Evolutionary conservation across 2,797 vertebrate genomes (phyloP), one percentile per base, ranked within the genome.

Genomic region (Muscicapa comitata): DNA sequence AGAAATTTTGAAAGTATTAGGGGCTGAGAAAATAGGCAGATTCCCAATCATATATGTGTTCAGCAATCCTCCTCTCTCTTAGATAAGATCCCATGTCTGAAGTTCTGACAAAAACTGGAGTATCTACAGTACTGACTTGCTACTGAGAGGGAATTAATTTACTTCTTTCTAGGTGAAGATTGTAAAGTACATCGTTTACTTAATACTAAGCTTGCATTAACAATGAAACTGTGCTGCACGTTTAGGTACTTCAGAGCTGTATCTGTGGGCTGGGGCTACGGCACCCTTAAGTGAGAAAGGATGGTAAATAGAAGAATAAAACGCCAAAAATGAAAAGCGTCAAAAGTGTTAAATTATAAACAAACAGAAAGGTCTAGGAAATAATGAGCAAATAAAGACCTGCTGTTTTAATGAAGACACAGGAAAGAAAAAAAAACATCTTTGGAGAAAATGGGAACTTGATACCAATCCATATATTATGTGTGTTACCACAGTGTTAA

Each of bases 211-310:
- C 5, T 68, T 47, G 21, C 7, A 4, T 74, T 74, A 83, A 40
- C 76, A 24, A 48, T 59, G 18, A 55, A 88, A 62, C 21, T 24
- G 15, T 37, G 16, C 10, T 59, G 28, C 29, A 48, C 33, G 63
- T 79, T 86, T 53, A 59, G 18, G 37, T 43, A 68, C 66, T 82
- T 78, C 48, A 89, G 35, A 66, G 18, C 5, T 57, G 11, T 50
- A 65, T 35, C n/a, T 26, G 0, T 4, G 1, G 12, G 5, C 8
- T 51, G 18, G 8, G 16, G 6, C 3, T 67, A 38, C 18, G 25
- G 29, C 17, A 28, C 8, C 66, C 35, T 51, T 45, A 65, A 76
- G 31, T 48, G 55, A 87, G 63, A 76, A 47, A 40, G 4, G 28
- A 25, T 54, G 15, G n/a, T 48, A 13, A 79, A 23, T 16, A 58